phyloP scores from a whole-genome alignment of 2,797 vertebrate genomes.

The Centropyge bicolor region DNA sequence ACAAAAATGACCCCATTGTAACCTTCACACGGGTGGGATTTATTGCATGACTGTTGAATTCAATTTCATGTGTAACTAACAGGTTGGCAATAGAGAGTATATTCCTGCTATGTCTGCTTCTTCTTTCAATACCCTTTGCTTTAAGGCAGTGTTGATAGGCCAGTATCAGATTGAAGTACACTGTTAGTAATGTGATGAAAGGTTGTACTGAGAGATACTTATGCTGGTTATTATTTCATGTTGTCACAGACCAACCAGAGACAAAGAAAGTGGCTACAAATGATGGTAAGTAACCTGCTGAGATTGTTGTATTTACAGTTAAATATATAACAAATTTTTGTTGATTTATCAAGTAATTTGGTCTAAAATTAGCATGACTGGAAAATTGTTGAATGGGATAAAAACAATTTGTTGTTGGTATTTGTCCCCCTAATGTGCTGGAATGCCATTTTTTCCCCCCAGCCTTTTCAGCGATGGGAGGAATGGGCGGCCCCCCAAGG shows the following conservation, averaged over 20 bases:
- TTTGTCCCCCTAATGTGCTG: not conserved
- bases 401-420: not conserved
- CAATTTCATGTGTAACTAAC: not conserved
- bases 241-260: conserved; percentile 96
- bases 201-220: conserved; percentile 32
- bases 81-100: not conserved
- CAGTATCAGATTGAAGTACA: conserved; percentile 27
- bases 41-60: not conserved
- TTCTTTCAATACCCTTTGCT: not conserved
- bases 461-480: conserved; percentile 93
- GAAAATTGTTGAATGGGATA: not conserved
- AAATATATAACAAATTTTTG: not conserved
- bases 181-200: conserved; percentile 29
- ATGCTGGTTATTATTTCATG: conserved; percentile 74
- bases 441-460: conserved; percentile 19
- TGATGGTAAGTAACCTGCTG: conserved; percentile 90
- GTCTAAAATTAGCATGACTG: not conserved
- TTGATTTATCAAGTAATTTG: not conserved
- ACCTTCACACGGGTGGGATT: not conserved
- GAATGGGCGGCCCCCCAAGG: conserved; percentile 89
- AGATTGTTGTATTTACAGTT: not conserved
- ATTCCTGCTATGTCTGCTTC: not conserved
- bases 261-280: conserved; percentile 99
- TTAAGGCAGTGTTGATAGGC: not conserved
- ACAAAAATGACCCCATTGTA: not conserved